Conservation (phyloP, 2,888 invertebrate genomes). For the Synanthedon tipuliformis region DNA sequence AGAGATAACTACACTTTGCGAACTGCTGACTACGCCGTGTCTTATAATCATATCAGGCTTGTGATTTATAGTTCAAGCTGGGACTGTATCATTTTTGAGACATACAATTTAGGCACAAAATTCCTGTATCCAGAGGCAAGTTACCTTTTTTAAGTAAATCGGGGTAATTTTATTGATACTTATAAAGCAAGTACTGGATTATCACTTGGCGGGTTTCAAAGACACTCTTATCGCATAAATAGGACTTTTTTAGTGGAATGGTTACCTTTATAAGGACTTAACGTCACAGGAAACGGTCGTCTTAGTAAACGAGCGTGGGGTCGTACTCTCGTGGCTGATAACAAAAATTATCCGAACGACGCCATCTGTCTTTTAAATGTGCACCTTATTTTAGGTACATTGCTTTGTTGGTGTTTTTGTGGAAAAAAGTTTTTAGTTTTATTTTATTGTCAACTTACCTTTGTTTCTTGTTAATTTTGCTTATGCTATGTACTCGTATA, state of each 20-base stretch:
- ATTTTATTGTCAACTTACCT: too few species aligned
- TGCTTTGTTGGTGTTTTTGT: conserved; percentile 10
- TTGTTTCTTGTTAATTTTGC: too few species aligned
- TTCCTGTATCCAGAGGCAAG: too few species aligned
- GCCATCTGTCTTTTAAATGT: conserved; percentile 75
- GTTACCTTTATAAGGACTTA: conserved; percentile 65
- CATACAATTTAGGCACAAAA: too few species aligned
- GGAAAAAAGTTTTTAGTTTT: too few species aligned
- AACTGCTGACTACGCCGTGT: conserved; percentile 46
- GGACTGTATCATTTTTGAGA: background rate
- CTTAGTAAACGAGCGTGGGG: conserved; percentile 59
- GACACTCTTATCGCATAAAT: conserved; percentile 54
- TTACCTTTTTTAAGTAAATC: too few species aligned
- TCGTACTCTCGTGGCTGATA: conserved; percentile 70
- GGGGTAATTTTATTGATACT: conserved; percentile 24
- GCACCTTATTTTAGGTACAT: conserved; percentile 56
- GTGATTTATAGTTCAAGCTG: background rate
- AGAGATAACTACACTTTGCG: conserved; percentile 47
- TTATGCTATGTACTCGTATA: too few species aligned
- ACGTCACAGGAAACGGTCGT: conserved; percentile 60
- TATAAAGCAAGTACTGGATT: conserved; percentile 38
- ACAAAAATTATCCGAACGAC: conserved; percentile 75
- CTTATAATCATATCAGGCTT: conserved; percentile 14
- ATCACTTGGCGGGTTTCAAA: conserved; percentile 51
- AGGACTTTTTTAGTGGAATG: conserved; percentile 60